Base-by-base conservation (phyloP, 2,797 vertebrate genomes). In the Chelmon rostratus region DNA sequence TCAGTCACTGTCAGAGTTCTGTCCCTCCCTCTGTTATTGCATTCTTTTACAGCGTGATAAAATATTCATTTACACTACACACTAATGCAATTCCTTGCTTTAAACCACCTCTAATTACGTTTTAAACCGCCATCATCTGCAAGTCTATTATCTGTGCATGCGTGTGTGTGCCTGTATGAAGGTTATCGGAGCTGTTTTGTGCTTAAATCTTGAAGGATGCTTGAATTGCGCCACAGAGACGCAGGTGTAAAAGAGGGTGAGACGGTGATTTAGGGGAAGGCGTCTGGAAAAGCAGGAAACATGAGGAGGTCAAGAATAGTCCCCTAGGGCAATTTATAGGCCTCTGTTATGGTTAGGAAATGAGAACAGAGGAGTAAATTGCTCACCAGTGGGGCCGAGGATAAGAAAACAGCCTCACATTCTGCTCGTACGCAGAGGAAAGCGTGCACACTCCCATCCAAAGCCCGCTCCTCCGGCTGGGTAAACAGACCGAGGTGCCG, bases 321-420 rank as follows among this genome's bases (percentile, higher is more conserved):
- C 87, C 84, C 79, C 88, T 2, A 0, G 75, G 80, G 81, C 82
- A 91, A 92, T 92, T 93, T 92, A 92, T 85, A 87, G 82, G 73
- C 79, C 68, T 80, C 78, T 89, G 81, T 78, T 89, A 85, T 86
- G 87, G 84, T 80, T 85, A 75, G 86, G 78, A 87, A 91, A 90
- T 89, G 85, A 89, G 87, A 88, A 87, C 50, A 76, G 79, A 83
- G 44, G 72, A 81, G 82, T 84, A 89, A 91, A 92, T 93, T 92
- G 88, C 73, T 50, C 8, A 47, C 23, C 63, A 69, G 82, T 62
- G 59, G 52, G 66, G 53, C 35, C 5, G 56, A 61, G 75, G 83
- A 87, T 79, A 83, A 78, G 83, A 82, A 84, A 52, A 68, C 78
- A 84, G 49, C 68, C 52, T 68, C 72, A 50, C 50, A 65, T 76